These are phyloP conservation scores for Helicoverpa assulta DNA, from an alignment of 2,888 invertebrate species.

Conservation along the genomic window DNA sequence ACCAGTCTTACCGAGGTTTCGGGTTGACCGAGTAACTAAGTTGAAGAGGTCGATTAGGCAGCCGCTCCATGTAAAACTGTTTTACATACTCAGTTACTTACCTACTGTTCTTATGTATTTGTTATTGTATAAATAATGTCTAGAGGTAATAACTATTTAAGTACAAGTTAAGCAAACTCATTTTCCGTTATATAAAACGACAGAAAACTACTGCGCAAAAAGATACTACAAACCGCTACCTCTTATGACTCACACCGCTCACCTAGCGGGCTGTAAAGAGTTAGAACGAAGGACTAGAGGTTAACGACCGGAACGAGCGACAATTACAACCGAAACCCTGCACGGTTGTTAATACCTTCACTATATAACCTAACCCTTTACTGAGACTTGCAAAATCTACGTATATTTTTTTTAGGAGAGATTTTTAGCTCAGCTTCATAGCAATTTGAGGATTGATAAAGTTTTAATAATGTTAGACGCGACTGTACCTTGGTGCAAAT, in stretches of 20 bases:
- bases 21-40: too few relatives aligned
- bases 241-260: constrained; percentile 15
- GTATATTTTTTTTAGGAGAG: constrained; percentile 33
- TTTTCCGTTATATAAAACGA: too few relatives aligned
- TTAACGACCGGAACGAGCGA: constrained; percentile 58
- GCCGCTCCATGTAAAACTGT: too few relatives aligned
- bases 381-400: constrained; percentile 33
- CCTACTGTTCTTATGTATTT: too few relatives aligned
- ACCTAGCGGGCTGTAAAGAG: constrained; percentile 50
- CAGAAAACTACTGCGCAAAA: too few relatives aligned
- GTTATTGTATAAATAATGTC: too few relatives aligned
- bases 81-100: too few relatives aligned
- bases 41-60: too few relatives aligned
- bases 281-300: constrained; percentile 59
- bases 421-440: constrained; percentile 15
- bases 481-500: constrained; percentile 16
- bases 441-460: constrained; percentile 31
- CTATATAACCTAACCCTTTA: constrained; percentile 24
- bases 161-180: too few relatives aligned
- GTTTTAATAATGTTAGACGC: constrained; percentile 44
- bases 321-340: constrained; percentile 63
- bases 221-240: constrained; percentile 27
- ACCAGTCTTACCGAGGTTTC: too few relatives aligned
- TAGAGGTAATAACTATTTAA: too few relatives aligned
- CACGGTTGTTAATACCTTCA: constrained; percentile 38